phyloP scores from a whole-genome alignment of 2,113 vertebrate species.

The Atractosteus spatula region DNA sequence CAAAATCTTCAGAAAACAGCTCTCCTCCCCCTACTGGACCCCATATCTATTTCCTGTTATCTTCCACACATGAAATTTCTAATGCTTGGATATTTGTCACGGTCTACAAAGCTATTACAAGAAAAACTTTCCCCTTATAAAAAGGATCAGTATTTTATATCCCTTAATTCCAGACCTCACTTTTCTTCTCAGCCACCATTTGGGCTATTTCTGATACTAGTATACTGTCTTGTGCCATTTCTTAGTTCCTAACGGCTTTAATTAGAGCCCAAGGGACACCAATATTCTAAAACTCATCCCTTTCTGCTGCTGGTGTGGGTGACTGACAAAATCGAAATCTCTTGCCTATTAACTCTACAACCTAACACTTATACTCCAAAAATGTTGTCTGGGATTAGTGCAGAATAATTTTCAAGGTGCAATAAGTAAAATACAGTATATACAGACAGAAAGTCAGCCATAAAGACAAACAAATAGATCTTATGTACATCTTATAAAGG shows the following conservation, averaged over 20 bases:
- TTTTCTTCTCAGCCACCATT: constrained; percentile 35
- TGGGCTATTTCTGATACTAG: constrained; percentile 27
- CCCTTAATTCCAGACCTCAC: constrained; percentile 40
- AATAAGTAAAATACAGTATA: too few species aligned
- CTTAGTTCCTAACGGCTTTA: constrained; percentile 41
- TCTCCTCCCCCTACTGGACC: constrained; percentile 55
- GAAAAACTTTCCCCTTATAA: background rate
- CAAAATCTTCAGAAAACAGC: constrained; percentile 62
- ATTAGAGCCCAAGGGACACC: constrained; percentile 38
- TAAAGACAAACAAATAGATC: too few species aligned
- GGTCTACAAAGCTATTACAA: constrained; percentile 67
- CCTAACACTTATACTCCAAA: too few species aligned
- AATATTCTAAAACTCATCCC: constrained; percentile 2
- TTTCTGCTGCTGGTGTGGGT: constrained; percentile 34
- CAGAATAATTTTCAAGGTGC: too few species aligned
- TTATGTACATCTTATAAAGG: too few species aligned
- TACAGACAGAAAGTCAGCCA: too few species aligned
- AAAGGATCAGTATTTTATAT: constrained; percentile 32
- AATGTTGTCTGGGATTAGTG: too few species aligned
- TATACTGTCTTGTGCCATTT: constrained; percentile 39
- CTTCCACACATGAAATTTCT: constrained; percentile 70
- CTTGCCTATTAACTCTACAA: too few species aligned
- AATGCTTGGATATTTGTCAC: constrained; percentile 72
- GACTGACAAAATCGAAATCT: background rate
- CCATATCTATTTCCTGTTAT: constrained; percentile 71